Evolutionary conservation across 2,888 invertebrate genomes (phyloP), one percentile per base, ranked within the genome.

Genomic region (Leucophora obtusa): DNA sequence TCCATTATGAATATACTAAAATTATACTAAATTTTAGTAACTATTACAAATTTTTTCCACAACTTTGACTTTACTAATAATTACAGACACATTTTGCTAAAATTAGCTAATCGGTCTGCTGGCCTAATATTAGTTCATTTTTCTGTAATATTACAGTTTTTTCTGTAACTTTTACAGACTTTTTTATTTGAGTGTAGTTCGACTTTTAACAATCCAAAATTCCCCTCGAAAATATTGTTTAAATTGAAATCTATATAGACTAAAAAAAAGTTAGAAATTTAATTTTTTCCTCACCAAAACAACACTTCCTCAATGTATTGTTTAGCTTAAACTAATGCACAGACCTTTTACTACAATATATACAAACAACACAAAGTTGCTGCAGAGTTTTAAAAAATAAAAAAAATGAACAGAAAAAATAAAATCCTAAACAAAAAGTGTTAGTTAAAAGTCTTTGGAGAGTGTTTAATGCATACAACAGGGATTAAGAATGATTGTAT

Each of bases 401-500:
- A 21, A 18, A n/a, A 47, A 47, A 24, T 24, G 38, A 21, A 47
- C n/a, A 47, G 14, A 35, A 6, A 10, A 15, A 33, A 11, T 0
- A 63, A 3, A 47, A 24, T 47, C 28, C 21, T n/a, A 15, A 35
- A 50, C 47, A 62, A 47, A 6, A 28, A 33, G 9, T 28, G 33
- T 28, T 28, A 50, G 17, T 28, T n/a, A 51, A 18, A 63, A 63
- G 14, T 56, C 56, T 24, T 56, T 56, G 56, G 56, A 56, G 56
- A 33, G 56, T 56, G 24, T 28, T 56, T 56, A 56, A 33, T 56
- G 56, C 56, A 28, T 56, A 33, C 56, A 56, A 15, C 15, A 28
- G 56, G n/a, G 69, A 75, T 69, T 75, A 69, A 50, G 62, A 50
- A 11, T 58, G 75, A 75, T 69, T 69, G 62, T 75, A 69, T 69